A percentile compares a stretch with the other conserved stretches of the same genome.
Conservation (phyloP, 2,888 invertebrate species). For the Pyrocoelia pectoralis region DNA sequence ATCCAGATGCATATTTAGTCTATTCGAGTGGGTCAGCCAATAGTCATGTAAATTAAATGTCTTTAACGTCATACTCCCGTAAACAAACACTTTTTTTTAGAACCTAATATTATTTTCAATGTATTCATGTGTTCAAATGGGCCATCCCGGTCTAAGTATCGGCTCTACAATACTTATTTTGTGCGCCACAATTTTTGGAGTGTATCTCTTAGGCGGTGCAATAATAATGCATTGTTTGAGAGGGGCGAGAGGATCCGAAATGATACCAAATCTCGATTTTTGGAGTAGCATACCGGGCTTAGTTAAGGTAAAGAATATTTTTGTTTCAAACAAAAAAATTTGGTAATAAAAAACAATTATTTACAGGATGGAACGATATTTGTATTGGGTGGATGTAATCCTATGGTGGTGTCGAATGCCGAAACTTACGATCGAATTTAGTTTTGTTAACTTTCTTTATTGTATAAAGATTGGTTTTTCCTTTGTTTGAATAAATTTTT, state of each 20-base stretch:
- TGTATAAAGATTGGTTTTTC: too few relatives aligned
- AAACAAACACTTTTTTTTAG: conserved; percentile 57
- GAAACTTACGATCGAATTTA: conserved; percentile 65
- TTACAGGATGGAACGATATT: conserved; percentile 73
- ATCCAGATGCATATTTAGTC: background rate
- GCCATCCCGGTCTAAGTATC: conserved; percentile 62
- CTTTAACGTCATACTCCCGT: background rate
- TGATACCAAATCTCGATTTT: conserved; percentile 77
- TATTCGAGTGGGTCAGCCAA: background rate
- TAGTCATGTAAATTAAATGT: background rate
- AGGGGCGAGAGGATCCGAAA: conserved; percentile 76
- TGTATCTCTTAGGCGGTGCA: conserved; percentile 74
- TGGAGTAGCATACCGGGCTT: conserved; percentile 76
- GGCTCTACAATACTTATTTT: conserved; percentile 72
- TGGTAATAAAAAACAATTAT: conserved; percentile 32
- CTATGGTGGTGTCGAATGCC: conserved; percentile 51
- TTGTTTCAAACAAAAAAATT: conserved; percentile 21
- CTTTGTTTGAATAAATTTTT: too few relatives aligned
- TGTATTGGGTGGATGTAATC: conserved; percentile 68
- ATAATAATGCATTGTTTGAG: conserved; percentile 71
- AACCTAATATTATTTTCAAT: conserved; percentile 63
- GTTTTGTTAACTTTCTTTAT: conserved; percentile 30
- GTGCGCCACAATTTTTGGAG: conserved; percentile 65
- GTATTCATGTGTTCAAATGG: conserved; percentile 61
- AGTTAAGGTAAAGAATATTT: conserved; percentile 65